These are phyloP conservation scores for Drosophila murphyi DNA, from an alignment of 1,140 invertebrate species.

Conservation along the genomic window DNA sequence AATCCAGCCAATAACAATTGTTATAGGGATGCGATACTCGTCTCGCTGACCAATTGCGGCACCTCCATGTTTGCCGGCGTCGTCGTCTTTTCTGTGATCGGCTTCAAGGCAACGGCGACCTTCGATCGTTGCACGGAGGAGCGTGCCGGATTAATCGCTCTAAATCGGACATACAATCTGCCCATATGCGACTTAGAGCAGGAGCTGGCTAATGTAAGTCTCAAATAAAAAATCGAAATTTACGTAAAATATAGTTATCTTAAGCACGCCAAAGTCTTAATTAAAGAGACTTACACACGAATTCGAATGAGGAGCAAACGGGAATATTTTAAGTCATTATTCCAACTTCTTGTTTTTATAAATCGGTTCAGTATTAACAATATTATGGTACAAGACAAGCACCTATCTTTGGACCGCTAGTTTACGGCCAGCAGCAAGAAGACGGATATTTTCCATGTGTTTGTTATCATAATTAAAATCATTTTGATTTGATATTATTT, in stretches of 20 bases:
- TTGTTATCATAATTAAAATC: background rate
- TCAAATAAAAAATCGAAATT: background rate
- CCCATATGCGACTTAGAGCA: constrained; percentile 93
- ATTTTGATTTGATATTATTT: no score
- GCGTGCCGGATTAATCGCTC: constrained; percentile 75
- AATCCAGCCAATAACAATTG: constrained; percentile 98
- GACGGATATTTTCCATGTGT: no score
- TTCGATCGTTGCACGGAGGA: constrained; percentile 86
- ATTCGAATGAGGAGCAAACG: no score
- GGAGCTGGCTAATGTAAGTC: constrained; percentile 94
- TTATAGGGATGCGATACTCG: constrained; percentile 96
- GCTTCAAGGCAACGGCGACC: constrained; percentile 92
- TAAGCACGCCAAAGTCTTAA: no score
- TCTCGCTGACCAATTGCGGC: constrained; percentile 96
- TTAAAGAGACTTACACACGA: no score
- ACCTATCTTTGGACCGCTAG: no score
- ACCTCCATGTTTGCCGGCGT: constrained; percentile 99
- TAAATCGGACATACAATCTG: constrained; percentile 87
- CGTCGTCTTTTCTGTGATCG: constrained; percentile 98
- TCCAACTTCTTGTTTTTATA: no score
- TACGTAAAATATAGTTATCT: no score
- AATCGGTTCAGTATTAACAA: no score
- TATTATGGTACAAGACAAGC: no score
- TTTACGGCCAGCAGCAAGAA: no score
- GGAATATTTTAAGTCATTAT: no score